Percentiles rank a stretch among this genome's conserved stretches.
Evolutionary conservation across 2,797 vertebrate genomes (phyloP).

Genomic region (Leptatherina wallacei): DNA sequence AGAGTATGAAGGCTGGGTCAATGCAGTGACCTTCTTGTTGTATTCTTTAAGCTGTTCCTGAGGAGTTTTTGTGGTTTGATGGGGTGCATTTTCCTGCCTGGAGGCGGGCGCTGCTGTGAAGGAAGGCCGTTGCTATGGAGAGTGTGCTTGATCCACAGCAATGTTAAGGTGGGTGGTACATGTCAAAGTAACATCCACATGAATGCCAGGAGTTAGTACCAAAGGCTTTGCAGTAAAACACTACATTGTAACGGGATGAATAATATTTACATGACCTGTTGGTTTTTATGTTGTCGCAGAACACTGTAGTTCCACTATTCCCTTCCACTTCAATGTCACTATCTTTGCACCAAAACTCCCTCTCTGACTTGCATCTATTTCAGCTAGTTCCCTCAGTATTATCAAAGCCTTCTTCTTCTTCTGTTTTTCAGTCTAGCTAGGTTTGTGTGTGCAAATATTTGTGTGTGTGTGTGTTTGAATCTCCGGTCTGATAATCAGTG

Average conservation of each 20-base stretch:
- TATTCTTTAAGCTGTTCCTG: constrained; percentile 9
- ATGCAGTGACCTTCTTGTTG: neutral
- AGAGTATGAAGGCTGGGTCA: neutral
- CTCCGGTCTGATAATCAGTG: constrained; percentile 76
- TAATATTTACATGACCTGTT: neutral
- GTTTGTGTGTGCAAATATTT: constrained; percentile 37
- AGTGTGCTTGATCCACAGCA: constrained; percentile 13
- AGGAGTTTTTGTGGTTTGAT: neutral
- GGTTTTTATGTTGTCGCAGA: neutral
- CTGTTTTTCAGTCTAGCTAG: constrained; percentile 37
- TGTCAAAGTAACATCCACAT: constrained; percentile 9
- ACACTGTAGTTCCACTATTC: neutral
- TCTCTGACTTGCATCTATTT: constrained; percentile 13
- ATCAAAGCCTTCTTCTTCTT: constrained; percentile 24
- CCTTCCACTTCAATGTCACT: neutral
- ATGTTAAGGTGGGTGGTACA: constrained; percentile 22
- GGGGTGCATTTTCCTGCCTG: constrained; percentile 5
- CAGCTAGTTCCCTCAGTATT: constrained; percentile 22
- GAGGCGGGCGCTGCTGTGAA: constrained; percentile 7
- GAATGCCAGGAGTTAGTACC: neutral
- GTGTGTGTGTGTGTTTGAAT: constrained; percentile 48
- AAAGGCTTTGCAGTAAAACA: constrained; percentile 3
- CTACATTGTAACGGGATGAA: neutral
- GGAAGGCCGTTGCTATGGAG: constrained; percentile 23
- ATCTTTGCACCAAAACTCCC: neutral